Percentiles rank a stretch among this genome's conserved stretches.
phyloP scores from a whole-genome alignment of 1,140 invertebrate genomes.

The Copidosoma floridanum region DNA sequence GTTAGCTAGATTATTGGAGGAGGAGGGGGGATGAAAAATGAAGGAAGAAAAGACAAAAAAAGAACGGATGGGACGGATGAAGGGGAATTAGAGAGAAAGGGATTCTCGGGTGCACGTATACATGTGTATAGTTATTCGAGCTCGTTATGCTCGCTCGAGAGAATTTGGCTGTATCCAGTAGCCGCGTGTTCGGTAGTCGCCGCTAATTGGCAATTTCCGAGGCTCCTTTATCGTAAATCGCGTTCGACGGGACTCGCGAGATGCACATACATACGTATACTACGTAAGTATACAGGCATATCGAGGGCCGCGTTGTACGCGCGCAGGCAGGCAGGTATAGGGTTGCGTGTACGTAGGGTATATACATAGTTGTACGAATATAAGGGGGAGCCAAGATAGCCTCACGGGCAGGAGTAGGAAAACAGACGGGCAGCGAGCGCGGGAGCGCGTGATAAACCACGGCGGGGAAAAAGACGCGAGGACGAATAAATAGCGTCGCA shows the following conservation, averaged over 20 bases:
- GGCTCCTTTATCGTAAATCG: conserved; percentile 21
- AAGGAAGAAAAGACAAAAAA: too few species aligned
- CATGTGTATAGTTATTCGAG: not conserved
- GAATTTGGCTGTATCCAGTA: not conserved
- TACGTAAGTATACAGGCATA: too few species aligned
- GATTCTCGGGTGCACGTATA: too few species aligned
- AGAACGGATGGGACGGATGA: too few species aligned
- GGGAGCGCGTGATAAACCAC: conserved; percentile 11
- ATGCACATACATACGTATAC: too few species aligned
- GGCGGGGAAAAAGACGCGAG: not conserved
- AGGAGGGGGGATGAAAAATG: too few species aligned
- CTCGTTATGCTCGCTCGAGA: not conserved
- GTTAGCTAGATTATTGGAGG: too few species aligned
- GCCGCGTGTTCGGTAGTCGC: conserved; percentile 14
- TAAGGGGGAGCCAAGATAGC: too few species aligned
- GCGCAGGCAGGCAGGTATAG: not conserved
- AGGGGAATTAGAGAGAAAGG: too few species aligned
- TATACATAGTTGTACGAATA: not conserved
- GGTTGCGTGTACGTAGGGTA: not conserved
- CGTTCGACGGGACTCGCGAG: conserved; percentile 15
- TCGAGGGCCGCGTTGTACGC: too few species aligned
- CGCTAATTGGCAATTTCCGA: conserved; percentile 21
- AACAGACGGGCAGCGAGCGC: not conserved
- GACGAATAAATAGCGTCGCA: conserved; percentile 9
- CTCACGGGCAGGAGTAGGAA: too few species aligned